Conservation (phyloP, 2,797 vertebrate species). For the Micrastur ruficollis region DNA sequence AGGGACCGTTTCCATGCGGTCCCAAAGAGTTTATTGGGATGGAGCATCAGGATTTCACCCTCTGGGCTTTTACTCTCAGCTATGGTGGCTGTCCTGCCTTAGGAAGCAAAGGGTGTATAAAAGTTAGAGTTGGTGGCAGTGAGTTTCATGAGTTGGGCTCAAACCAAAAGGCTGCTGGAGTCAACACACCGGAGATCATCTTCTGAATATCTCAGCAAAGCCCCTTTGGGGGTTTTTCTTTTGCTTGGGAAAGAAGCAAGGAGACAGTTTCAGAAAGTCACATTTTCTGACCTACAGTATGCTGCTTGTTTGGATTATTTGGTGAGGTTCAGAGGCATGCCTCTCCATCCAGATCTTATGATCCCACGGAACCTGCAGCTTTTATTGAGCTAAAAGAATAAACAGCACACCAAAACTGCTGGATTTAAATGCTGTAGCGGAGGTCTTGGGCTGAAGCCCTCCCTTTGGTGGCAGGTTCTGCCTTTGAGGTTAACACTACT, state of each 20-base stretch:
- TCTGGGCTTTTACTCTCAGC: not conserved
- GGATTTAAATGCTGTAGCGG: not conserved
- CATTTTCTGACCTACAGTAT: rapidly evolving
- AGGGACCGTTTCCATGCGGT: not conserved
- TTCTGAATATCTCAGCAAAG: not conserved
- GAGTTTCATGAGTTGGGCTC: not conserved
- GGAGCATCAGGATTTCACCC: not conserved
- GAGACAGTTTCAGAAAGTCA: not conserved
- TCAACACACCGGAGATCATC: not conserved
- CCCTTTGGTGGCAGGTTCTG: not conserved
- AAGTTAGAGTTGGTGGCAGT: not conserved
- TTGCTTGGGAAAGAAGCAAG: not conserved
- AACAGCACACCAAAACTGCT: not conserved
- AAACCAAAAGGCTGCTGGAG: not conserved
- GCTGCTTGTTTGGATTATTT: not conserved
- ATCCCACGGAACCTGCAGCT: not conserved
- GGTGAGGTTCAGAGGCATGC: not conserved
- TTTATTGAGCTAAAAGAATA: not conserved
- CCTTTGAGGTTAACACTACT: not conserved
- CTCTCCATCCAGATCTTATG: not conserved
- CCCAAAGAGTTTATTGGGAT: not conserved
- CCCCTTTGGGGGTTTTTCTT: not conserved
- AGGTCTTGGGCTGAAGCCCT: not conserved
- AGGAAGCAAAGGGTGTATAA: not conserved
- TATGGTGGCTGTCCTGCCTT: not conserved